Evolutionary conservation across 2,888 invertebrate species (phyloP).

Genomic region (Drosophila percnosoma): DNA sequence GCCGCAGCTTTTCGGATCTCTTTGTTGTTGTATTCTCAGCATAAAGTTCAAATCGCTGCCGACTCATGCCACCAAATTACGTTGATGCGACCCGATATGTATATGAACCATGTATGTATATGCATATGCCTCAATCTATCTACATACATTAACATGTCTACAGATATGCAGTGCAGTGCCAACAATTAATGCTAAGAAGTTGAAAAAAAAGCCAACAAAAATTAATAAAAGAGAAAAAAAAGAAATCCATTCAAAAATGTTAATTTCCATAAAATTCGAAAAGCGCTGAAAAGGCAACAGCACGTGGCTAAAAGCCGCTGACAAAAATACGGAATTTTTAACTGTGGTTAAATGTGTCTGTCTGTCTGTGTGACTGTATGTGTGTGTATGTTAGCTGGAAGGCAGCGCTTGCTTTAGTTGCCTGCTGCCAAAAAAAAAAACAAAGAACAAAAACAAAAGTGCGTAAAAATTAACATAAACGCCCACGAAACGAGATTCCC

Average conservation of each 20-base stretch:
- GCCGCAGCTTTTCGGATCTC: constrained; percentile 33
- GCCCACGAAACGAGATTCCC: constrained; percentile 47
- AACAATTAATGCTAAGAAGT: constrained; percentile 21
- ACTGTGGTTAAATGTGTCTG: constrained; percentile 4
- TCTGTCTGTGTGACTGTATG: not conserved
- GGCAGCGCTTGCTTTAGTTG: constrained; percentile 22
- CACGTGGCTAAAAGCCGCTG: constrained; percentile 67
- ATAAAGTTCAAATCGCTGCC: constrained; percentile 29
- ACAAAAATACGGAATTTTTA: constrained; percentile 36
- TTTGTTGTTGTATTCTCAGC: constrained; percentile 21
- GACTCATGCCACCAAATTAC: constrained; percentile 45
- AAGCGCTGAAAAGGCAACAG: constrained; percentile 34
- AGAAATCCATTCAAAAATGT: constrained; percentile 72
- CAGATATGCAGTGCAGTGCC: constrained; percentile 11
- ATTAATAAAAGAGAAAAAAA: constrained; percentile 32
- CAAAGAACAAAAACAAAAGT: constrained; percentile 19
- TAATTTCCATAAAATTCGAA: constrained; percentile 68
- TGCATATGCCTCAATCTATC: not conserved
- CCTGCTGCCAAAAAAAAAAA: constrained; percentile 29
- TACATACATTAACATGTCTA: not conserved
- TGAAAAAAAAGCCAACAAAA: not conserved
- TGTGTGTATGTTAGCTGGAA: constrained; percentile 3
- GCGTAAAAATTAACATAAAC: constrained; percentile 61
- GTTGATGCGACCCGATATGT: constrained; percentile 36
- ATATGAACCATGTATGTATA: constrained; percentile 6